Evolutionary conservation across 1,140 invertebrate species (phyloP).

Genomic region (Pseudomyrmex flavicornis): DNA sequence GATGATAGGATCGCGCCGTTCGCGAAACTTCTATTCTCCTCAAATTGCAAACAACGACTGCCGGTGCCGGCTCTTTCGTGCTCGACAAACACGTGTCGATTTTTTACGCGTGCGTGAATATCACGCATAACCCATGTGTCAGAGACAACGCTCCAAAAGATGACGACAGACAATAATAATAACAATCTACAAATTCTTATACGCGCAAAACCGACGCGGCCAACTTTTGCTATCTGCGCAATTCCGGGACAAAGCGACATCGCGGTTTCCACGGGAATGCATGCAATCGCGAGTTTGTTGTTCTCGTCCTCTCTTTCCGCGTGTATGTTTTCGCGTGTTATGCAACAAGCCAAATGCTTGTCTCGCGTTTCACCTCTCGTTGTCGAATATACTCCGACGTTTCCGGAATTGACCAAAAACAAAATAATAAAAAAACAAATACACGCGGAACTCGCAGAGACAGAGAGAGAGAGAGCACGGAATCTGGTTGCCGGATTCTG

Average conservation of each 20-base stretch:
- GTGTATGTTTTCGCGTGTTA: background rate
- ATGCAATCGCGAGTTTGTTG: slow-evolving; percentile 11
- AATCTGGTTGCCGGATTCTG: background rate
- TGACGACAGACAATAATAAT: background rate
- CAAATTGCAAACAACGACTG: too few species aligned
- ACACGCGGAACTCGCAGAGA: background rate
- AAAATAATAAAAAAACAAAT: too few species aligned
- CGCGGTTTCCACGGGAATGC: slow-evolving; percentile 28
- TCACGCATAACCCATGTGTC: too few species aligned
- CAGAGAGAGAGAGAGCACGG: background rate
- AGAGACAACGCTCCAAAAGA: too few species aligned
- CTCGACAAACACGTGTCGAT: too few species aligned
- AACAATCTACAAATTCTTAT: slow-evolving; percentile 3
- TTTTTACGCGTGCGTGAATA: too few species aligned
- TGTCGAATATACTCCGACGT: slow-evolving; percentile 11
- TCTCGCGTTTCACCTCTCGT: background rate
- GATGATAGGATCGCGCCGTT: too few species aligned
- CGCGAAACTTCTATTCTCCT: too few species aligned
- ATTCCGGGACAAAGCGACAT: slow-evolving; percentile 35
- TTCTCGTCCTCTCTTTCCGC: background rate
- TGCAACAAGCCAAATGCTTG: slow-evolving; percentile 10
- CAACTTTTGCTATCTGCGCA: slow-evolving; percentile 33
- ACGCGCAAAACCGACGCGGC: background rate
- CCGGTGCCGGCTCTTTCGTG: too few species aligned
- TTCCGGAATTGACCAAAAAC: slow-evolving; percentile 27